phyloP scores from a whole-genome alignment of 1,140 invertebrate genomes.

The Halotydeus destructor region DNA sequence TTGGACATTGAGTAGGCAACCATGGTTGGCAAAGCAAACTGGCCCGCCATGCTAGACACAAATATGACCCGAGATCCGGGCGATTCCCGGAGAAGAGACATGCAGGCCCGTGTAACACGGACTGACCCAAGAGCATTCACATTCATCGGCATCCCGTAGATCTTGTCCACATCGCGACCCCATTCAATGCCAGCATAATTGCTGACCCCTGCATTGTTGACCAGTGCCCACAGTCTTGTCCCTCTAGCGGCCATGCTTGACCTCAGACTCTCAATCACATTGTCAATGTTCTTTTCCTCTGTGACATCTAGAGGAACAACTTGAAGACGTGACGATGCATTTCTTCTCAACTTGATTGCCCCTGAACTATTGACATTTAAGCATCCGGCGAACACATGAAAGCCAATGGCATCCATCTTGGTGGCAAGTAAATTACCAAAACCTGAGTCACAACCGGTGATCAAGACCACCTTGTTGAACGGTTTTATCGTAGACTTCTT shows the following conservation, averaged over 20 bases:
- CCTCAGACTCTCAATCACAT: not conserved
- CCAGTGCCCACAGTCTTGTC: constrained; percentile 53
- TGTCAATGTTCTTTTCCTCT: constrained; percentile 14
- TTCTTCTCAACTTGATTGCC: constrained; percentile 16
- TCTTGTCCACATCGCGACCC: constrained; percentile 17
- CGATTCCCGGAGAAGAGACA: constrained; percentile 41
- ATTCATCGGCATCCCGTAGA: constrained; percentile 22
- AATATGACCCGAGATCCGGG: constrained; percentile 34
- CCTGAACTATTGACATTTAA: constrained; percentile 22
- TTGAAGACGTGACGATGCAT: constrained; percentile 14
- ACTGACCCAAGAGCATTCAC: constrained; percentile 44
- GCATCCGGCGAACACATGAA: constrained; percentile 30
- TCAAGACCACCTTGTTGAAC: constrained; percentile 46
- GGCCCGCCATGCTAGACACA: constrained; percentile 29
- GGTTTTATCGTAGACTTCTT: too few relatives aligned
- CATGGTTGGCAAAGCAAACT: constrained; percentile 16
- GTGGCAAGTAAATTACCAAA: constrained; percentile 49
- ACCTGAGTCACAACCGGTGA: constrained; percentile 62
- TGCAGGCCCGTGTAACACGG: constrained; percentile 36
- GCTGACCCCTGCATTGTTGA: constrained; percentile 54
- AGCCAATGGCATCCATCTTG: constrained; percentile 34
- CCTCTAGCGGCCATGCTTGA: not conserved
- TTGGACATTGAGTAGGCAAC: constrained; percentile 31
- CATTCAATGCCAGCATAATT: constrained; percentile 30
- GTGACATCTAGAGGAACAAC: constrained; percentile 27